Evolutionary conservation across 2,888 invertebrate genomes (phyloP).

Genomic region (Noctua comes): DNA sequence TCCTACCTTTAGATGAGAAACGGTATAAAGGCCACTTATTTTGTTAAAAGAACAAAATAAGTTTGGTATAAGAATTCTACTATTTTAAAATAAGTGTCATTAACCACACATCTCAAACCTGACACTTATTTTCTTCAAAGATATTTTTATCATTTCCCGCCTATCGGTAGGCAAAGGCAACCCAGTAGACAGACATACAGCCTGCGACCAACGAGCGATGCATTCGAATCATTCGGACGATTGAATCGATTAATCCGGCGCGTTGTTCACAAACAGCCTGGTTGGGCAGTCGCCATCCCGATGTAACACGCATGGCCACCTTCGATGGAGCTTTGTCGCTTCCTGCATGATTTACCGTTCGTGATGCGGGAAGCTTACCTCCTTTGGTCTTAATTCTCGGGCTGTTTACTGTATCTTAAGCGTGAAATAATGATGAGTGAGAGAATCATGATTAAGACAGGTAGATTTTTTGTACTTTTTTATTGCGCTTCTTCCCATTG

Average conservation of each 20-base stretch:
- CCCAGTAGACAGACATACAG: conserved; percentile 35
- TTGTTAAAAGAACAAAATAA: not conserved
- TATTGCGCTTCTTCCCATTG: conserved; percentile 9
- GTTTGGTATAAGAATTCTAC: not conserved
- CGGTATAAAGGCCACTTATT: not conserved
- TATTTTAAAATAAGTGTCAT: too few relatives aligned
- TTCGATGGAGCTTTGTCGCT: conserved; percentile 62
- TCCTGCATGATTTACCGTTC: conserved; percentile 55
- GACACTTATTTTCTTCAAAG: not conserved
- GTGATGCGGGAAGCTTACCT: conserved; percentile 26
- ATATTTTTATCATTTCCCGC: not conserved
- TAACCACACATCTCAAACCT: not conserved
- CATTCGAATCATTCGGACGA: conserved; percentile 81
- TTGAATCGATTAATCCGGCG: conserved; percentile 82
- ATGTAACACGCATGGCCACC: conserved; percentile 73
- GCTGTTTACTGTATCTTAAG: conserved; percentile 1
- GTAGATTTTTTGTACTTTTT: not conserved
- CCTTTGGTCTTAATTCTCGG: conserved; percentile 22
- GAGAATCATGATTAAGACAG: not conserved
- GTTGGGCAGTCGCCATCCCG: conserved; percentile 60
- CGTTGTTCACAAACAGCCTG: conserved; percentile 77
- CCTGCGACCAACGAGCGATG: conserved; percentile 68
- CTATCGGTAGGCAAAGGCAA: conserved; percentile 19
- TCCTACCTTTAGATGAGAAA: too few relatives aligned
- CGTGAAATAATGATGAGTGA: not conserved